Conservation (phyloP, 2,797 vertebrate genomes). For the Anas bernieri region DNA sequence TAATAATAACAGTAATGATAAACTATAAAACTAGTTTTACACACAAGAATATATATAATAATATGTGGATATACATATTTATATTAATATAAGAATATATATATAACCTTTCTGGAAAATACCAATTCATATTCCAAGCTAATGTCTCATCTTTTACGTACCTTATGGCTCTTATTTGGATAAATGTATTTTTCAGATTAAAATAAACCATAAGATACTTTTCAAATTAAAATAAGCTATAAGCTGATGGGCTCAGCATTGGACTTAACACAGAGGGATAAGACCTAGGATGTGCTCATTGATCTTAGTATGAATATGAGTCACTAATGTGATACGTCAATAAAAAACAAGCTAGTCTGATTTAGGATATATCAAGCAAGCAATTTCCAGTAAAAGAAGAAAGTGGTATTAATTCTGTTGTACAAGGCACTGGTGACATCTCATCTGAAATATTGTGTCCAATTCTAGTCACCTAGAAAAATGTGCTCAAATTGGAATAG, state of each 20-base stretch:
- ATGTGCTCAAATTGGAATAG: not conserved
- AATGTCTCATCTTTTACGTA: not conserved
- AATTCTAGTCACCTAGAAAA: not conserved
- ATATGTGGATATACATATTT: slow-evolving; percentile 24
- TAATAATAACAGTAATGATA: slow-evolving; percentile 55
- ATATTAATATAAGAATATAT: not conserved
- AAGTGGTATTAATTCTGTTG: not conserved
- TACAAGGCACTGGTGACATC: not conserved
- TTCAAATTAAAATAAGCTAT: slow-evolving; percentile 20
- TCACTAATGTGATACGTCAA: not conserved
- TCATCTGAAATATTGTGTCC: not conserved
- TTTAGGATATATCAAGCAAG: not conserved
- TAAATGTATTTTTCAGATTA: slow-evolving; percentile 16
- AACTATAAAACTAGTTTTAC: slow-evolving; percentile 21
- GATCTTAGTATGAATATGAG: not conserved
- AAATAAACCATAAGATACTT: not conserved
- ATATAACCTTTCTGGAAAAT: slow-evolving; percentile 26
- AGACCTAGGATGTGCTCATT: not conserved
- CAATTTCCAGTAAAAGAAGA: not conserved
- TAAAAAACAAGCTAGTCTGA: not conserved
- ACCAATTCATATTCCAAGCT: slow-evolving; percentile 2
- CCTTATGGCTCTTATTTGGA: slow-evolving; percentile 18
- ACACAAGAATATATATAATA: slow-evolving; percentile 5
- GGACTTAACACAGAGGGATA: not conserved
- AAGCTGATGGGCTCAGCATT: not conserved